Evolutionary conservation across 2,888 invertebrate species (phyloP), one percentile per base, ranked within the genome.

Genomic region (Cyclophora albipunctata): DNA sequence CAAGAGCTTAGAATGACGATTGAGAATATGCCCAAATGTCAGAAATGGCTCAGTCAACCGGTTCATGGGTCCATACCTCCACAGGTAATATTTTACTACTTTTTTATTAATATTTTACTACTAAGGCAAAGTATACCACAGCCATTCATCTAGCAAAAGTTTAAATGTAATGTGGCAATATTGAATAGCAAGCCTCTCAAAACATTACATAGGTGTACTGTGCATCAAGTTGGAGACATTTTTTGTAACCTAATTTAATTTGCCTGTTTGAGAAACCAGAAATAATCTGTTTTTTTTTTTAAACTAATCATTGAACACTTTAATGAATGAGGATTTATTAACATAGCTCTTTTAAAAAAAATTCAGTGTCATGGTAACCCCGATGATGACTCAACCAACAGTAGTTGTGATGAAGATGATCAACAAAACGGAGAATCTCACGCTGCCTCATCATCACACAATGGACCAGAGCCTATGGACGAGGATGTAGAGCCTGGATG

Each of bases 401-500:
- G 86, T 57, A 80, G 81, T 45, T 76, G 62, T 4, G 84, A 81
- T 44, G 82, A 79, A 40, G 84, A 84, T 5, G 77, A 63, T 44
- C 67, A 73, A 51, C 76, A 78, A 46, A 73, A 70, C 45, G 71
- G 67, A 40, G 67, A 57, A 37, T 5, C 5, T 35, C 47, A 47
- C 2, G 49, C 40, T 7, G 45, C 52, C 6, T 62, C 78, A 40
- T 70, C 76, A 34, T 71, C 75, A n/a, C 4, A 37, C 37, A 69
- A 64, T 46, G 71, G 67, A 2, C 67, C 73, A 5, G 81, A 84
- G 60, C 81, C 82, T 0, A 83, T 85, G 77, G 87, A 89, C 33
- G 88, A 87, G 57, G 88, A 89, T 54, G 84, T 84, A 0, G 92
- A 92, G 60, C 90, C 91, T 0, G 93, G 91, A n/a, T 93, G 93